Conservation (phyloP, 1,140 invertebrate genomes). For the Lepidostoma basale region DNA sequence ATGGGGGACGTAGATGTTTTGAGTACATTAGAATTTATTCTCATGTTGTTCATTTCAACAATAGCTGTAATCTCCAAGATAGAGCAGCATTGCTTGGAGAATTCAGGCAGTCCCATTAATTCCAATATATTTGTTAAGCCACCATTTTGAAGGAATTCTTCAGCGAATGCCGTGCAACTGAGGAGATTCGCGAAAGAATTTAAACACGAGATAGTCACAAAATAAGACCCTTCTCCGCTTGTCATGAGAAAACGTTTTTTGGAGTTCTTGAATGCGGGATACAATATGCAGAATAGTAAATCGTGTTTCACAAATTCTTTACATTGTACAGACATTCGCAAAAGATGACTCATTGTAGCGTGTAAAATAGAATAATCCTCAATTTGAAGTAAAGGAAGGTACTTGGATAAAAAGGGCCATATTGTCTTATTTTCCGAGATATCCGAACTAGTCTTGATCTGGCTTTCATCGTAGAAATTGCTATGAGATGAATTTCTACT, state of each 20-base stretch:
- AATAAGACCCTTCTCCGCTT: conserved; percentile 59
- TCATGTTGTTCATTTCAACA: conserved; percentile 63
- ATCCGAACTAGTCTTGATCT: background rate
- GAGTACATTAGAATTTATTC: conserved; percentile 50
- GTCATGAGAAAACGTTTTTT: conserved; percentile 59
- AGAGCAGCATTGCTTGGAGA: conserved; percentile 65
- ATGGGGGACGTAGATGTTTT: conserved; percentile 43
- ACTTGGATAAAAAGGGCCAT: conserved; percentile 66
- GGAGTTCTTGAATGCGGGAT: conserved; percentile 65
- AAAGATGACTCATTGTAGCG: conserved; percentile 63
- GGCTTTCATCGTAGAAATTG: conserved; percentile 14
- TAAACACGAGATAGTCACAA: conserved; percentile 65
- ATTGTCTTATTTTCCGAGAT: conserved; percentile 50
- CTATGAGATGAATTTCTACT: conserved; percentile 2
- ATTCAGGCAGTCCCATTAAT: conserved; percentile 60
- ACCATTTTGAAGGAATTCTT: conserved; percentile 64
- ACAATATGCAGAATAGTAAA: conserved; percentile 65
- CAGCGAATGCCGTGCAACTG: conserved; percentile 61
- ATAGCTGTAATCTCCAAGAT: conserved; percentile 67
- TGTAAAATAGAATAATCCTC: conserved; percentile 64
- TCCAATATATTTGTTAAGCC: conserved; percentile 63
- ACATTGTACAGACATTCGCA: conserved; percentile 63
- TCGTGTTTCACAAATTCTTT: conserved; percentile 62
- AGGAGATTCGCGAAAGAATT: conserved; percentile 66
- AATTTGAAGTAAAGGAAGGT: conserved; percentile 62